Evolutionary conservation across 1,140 invertebrate genomes (phyloP).

Genomic region (Drosophila dunni): DNA sequence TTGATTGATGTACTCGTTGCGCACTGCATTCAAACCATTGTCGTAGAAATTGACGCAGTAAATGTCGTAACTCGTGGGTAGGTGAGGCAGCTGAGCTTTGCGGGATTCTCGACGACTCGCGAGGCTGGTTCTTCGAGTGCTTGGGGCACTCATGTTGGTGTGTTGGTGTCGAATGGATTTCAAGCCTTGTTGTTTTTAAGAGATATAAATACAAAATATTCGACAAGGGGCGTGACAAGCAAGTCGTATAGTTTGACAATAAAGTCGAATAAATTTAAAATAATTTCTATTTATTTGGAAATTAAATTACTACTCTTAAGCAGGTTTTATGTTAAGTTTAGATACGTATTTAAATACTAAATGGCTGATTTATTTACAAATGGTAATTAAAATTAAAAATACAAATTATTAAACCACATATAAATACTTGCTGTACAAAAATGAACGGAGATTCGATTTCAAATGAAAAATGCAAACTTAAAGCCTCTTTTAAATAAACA

Average conservation of each 20-base stretch:
- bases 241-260: background rate
- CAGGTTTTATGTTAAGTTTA: background rate
- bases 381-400: conserved; percentile 48
- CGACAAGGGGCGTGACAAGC: conserved; percentile 4
- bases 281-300: conserved; percentile 10
- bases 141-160: conserved; percentile 29
- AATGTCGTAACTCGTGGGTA: conserved; percentile 18
- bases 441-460: conserved; percentile 34
- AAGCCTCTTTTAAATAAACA: conserved; percentile 71
- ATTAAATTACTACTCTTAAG: background rate
- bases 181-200: background rate
- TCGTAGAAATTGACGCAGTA: conserved; percentile 72
- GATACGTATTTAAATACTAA: conserved; percentile 33
- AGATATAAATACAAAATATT: conserved; percentile 24
- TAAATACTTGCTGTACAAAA: conserved; percentile 40
- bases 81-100: background rate
- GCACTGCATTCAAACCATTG: conserved; percentile 56
- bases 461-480: conserved; percentile 61
- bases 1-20: conserved; percentile 61
- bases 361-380: conserved; percentile 70
- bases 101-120: conserved; percentile 6
- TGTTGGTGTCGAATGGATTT: background rate
- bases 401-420: conserved; percentile 20
- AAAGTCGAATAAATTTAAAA: background rate
- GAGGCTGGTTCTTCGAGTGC: background rate